phyloP scores from a whole-genome alignment of 2,888 invertebrate genomes.

The Entomobrya multifasciata region DNA sequence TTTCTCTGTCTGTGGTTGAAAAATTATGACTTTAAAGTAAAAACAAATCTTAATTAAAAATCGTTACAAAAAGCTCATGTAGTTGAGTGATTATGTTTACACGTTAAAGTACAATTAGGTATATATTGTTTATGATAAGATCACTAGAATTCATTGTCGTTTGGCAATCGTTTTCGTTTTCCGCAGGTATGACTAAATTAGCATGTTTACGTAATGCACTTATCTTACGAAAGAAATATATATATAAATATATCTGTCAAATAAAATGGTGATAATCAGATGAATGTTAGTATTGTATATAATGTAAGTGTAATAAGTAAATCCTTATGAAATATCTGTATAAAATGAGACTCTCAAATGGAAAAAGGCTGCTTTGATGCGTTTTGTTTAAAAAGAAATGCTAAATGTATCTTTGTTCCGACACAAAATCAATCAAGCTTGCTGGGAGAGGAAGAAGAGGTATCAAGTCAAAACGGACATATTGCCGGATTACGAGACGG shows the following conservation, averaged over 20 bases:
- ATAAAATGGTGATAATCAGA: no score
- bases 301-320: not conserved
- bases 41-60: no score
- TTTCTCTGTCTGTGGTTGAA: no score
- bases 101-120: constrained; percentile 26
- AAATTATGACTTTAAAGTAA: no score
- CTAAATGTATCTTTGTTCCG: constrained; percentile 80
- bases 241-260: not conserved
- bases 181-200: constrained; percentile 3
- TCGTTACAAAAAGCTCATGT: constrained; percentile 29
- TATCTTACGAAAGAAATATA: not conserved
- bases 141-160: constrained; percentile 35
- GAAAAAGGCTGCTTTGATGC: no score
- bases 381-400: no score
- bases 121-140: not conserved
- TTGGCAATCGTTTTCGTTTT: constrained; percentile 24
- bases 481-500: constrained; percentile 87
- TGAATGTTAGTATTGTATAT: not conserved
- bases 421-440: constrained; percentile 84
- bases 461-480: constrained; percentile 86
- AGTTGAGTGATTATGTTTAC: not conserved
- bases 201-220: not conserved
- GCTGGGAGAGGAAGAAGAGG: constrained; percentile 87
- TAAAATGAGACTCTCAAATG: constrained; percentile 53
- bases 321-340: no score